Evolutionary conservation across 2,797 vertebrate species (phyloP).

Genomic region (Fistularia tabacaria): DNA sequence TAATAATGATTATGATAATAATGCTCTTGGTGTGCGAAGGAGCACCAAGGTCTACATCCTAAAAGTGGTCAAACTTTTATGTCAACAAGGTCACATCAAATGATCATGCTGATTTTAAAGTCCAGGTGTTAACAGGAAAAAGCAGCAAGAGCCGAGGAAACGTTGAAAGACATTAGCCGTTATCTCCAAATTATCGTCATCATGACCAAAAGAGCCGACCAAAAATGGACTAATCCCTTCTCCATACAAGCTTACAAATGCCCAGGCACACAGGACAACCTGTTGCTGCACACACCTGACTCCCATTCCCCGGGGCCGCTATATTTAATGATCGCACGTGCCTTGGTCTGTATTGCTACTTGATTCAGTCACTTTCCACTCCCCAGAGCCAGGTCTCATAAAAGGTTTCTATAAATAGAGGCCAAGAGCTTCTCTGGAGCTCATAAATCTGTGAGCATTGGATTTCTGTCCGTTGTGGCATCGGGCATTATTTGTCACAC

Average conservation of each 20-base stretch:
- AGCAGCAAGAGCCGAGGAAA: too few species aligned
- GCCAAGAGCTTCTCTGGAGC: constrained; percentile 57
- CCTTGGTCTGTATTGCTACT: constrained; percentile 45
- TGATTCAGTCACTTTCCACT: constrained; percentile 43
- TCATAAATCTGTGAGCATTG: constrained; percentile 66
- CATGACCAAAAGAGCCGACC: too few species aligned
- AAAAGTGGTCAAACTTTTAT: too few species aligned
- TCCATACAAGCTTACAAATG: not conserved
- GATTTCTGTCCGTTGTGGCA: constrained; percentile 64
- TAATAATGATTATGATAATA: too few species aligned
- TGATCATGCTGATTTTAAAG: too few species aligned
- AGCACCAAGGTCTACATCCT: too few species aligned
- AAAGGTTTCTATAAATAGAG: constrained; percentile 69
- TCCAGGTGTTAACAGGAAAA: too few species aligned
- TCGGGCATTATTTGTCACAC: constrained; percentile 74
- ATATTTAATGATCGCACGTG: constrained; percentile 40
- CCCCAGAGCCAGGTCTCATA: constrained; percentile 55
- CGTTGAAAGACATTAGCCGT: too few species aligned
- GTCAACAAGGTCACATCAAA: too few species aligned
- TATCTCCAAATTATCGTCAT: too few species aligned
- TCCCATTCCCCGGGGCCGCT: constrained; percentile 9
- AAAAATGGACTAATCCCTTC: too few species aligned
- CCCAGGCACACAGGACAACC: constrained; percentile 11
- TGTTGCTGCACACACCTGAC: constrained; percentile 54
- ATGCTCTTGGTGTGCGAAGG: too few species aligned